A percentile compares a stretch with the other conserved stretches of the same genome.
These are phyloP conservation scores for Pocillopora verrucosa DNA, from an alignment of 64 coral and sea anemone genomes.

Conservation along the genomic window DNA sequence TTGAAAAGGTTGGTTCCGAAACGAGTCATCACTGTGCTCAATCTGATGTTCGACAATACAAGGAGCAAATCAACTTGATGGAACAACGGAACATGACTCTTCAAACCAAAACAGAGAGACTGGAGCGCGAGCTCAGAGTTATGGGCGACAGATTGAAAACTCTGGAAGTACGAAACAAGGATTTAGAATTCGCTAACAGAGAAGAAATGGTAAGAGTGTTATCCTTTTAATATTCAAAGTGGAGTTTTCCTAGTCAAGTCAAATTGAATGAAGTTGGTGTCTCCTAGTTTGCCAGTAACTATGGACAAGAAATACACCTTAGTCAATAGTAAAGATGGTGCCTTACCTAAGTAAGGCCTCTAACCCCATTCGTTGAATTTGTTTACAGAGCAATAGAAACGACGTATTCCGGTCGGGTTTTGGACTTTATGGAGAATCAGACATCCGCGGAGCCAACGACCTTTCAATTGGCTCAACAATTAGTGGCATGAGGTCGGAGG, in stretches of 20 bases:
- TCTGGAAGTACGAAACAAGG: slow-evolving; percentile 56
- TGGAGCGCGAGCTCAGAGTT: slow-evolving; percentile 80
- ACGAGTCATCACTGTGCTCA: slow-evolving; percentile 30
- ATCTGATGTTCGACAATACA: slow-evolving; percentile 46
- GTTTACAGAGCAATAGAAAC: background rate
- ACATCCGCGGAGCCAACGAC: background rate
- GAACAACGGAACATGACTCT: slow-evolving; percentile 87
- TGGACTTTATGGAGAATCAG: background rate
- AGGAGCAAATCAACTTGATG: slow-evolving; percentile 75
- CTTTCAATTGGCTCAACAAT: background rate
- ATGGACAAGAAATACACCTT: too few relatives aligned
- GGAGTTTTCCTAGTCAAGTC: background rate
- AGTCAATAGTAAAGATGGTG: too few relatives aligned
- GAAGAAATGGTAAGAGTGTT: slow-evolving; percentile 9
- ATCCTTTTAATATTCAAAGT: background rate
- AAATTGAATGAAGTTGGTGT: background rate
- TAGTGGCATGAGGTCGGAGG: background rate
- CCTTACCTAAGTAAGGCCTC: background rate
- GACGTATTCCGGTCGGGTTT: background rate
- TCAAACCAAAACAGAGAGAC: slow-evolving; percentile 77
- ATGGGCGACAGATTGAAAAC: slow-evolving; percentile 58
- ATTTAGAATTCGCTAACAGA: slow-evolving; percentile 2
- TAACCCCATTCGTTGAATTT: background rate
- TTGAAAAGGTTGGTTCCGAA: background rate
- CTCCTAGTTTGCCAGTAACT: too few relatives aligned